Conservation (phyloP, 2,888 invertebrate genomes). For the Andricus curvator region DNA sequence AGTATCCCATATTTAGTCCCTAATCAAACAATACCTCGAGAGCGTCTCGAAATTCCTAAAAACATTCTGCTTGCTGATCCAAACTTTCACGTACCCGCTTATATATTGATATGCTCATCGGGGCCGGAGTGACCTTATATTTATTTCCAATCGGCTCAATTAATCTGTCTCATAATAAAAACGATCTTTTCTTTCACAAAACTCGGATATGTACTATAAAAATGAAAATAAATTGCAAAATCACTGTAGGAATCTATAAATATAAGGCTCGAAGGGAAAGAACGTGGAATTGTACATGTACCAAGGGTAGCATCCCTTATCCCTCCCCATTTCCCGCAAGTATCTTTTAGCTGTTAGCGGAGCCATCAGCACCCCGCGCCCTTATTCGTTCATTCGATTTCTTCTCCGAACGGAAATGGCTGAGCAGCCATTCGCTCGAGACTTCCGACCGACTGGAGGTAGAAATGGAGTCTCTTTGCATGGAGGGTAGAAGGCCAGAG, state of each 20-base stretch:
- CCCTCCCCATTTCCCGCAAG: slow-evolving; percentile 46
- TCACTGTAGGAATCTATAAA: slow-evolving; percentile 24
- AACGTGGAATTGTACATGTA: slow-evolving; percentile 11
- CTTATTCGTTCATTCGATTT: slow-evolving; percentile 68
- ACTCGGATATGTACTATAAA: neutral
- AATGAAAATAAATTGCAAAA: slow-evolving; percentile 44
- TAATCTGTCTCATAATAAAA: no score
- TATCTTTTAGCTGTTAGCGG: slow-evolving; percentile 65
- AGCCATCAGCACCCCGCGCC: slow-evolving; percentile 53
- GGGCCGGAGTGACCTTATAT: no score
- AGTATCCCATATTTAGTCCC: no score
- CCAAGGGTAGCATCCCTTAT: slow-evolving; percentile 51
- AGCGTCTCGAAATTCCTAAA: no score
- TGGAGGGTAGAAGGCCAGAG: slow-evolving; percentile 52
- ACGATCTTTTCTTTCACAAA: no score
- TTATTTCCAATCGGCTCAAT: no score
- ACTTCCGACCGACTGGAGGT: slow-evolving; percentile 74
- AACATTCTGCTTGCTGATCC: no score
- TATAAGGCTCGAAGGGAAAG: slow-evolving; percentile 16
- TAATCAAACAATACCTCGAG: no score
- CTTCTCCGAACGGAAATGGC: slow-evolving; percentile 75
- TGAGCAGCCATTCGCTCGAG: slow-evolving; percentile 77
- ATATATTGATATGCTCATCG: no score
- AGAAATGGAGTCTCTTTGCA: slow-evolving; percentile 73
- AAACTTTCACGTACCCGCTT: no score